These are phyloP conservation scores for Drosophila phalerata DNA, from an alignment of 2,888 invertebrate genomes.

Conservation along the genomic window DNA sequence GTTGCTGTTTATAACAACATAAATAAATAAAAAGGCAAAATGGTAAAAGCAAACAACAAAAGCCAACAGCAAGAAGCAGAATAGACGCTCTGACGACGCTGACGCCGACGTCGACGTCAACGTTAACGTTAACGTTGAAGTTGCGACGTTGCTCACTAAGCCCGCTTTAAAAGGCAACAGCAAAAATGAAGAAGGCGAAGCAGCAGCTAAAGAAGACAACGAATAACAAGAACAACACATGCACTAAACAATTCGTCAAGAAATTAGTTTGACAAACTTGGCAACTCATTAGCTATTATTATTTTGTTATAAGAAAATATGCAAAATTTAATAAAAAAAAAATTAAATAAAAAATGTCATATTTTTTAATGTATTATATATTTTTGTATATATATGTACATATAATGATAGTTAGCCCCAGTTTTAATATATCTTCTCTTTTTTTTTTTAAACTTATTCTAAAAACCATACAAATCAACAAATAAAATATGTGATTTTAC, in stretches of 20 bases:
- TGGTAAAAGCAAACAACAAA: constrained; percentile 37
- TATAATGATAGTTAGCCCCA: no score
- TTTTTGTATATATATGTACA: no score
- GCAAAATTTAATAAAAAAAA: no score
- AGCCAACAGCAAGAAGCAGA: constrained; percentile 45
- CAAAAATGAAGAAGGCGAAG: constrained; percentile 7
- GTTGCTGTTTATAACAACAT: constrained; percentile 68
- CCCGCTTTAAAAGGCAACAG: constrained; percentile 42
- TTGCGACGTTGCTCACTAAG: constrained; percentile 28
- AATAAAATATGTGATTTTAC: no score
- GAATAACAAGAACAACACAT: constrained; percentile 4
- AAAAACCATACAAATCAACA: no score
- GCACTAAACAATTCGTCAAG: not conserved
- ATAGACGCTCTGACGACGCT: constrained; percentile 46
- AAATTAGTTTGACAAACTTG: not conserved
- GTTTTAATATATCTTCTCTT: no score
- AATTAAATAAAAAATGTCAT: no score
- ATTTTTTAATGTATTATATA: no score
- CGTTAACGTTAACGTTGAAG: constrained; percentile 17
- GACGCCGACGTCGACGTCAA: constrained; percentile 31
- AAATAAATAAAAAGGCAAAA: constrained; percentile 68
- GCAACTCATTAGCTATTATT: not conserved
- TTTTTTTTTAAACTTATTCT: no score
- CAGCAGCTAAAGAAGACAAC: not conserved
- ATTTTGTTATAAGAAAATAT: no score